A percentile compares a stretch with the other conserved stretches of the same genome.
Conservation (phyloP, 1,140 invertebrate species). For the Reticulitermes speratus region DNA sequence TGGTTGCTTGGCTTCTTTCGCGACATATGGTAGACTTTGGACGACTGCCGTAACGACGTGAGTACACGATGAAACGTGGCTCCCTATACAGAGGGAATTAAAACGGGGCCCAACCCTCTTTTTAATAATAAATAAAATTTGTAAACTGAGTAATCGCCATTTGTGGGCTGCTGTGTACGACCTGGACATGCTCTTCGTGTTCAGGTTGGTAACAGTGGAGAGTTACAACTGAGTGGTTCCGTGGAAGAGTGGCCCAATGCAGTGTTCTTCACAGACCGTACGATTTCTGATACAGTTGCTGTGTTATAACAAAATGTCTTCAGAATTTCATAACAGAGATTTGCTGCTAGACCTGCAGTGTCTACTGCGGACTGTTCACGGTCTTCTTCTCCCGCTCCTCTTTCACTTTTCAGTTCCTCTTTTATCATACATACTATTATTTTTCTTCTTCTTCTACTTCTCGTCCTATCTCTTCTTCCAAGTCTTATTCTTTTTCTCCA, state of each 20-base stretch:
- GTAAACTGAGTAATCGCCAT: neutral
- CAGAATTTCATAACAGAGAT: no score
- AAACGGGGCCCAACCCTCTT: constrained; percentile 7
- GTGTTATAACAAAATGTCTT: no score
- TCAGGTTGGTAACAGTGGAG: neutral
- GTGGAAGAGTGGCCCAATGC: neutral
- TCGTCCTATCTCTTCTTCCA: no score
- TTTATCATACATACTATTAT: no score
- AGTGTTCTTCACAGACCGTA: no score
- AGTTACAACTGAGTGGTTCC: neutral
- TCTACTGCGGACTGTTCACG: no score
- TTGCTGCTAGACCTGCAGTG: no score
- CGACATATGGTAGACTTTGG: neutral
- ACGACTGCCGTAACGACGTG: neutral
- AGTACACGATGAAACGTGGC: neutral
- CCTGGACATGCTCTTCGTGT: neutral
- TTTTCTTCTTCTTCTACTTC: no score
- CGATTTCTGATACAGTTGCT: no score
- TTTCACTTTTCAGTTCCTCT: no score
- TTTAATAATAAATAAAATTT: constrained; percentile 14
- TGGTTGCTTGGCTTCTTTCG: neutral
- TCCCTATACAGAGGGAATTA: neutral
- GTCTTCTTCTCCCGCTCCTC: no score
- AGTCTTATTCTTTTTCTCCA: no score
- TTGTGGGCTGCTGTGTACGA: neutral